Evolutionary conservation across 37 sponge, comb jelly and placozoan genomes (phyloP).

Genomic region (Dysidea cf. avara): DNA sequence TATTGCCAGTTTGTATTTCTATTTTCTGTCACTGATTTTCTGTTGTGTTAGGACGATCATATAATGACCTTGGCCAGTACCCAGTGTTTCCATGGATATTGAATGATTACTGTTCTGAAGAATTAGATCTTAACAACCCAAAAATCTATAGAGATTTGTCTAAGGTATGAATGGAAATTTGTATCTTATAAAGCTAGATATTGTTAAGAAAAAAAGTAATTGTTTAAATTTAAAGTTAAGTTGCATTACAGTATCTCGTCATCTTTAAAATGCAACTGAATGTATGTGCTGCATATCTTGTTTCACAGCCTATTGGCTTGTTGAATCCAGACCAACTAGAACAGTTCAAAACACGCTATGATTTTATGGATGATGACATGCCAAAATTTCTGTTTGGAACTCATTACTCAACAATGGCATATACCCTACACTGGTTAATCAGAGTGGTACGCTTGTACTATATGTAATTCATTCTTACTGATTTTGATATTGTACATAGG

Average conservation of each 20-base stretch:
- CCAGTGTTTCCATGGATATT: no score
- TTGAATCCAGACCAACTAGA: constrained; percentile 52
- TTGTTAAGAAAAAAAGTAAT: no score
- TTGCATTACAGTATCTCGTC: no score
- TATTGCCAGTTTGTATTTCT: no score
- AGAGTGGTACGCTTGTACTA: constrained; percentile 59
- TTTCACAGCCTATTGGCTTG: constrained; percentile 79
- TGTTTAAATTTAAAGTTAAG: no score
- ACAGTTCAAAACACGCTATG: constrained; percentile 68
- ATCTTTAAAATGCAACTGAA: no score
- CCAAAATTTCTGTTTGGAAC: constrained; percentile 90
- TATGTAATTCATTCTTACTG: not conserved
- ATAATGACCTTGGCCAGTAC: not conserved
- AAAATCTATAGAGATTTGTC: no score
- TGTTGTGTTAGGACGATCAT: not conserved
- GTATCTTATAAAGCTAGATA: no score
- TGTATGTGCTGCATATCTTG: no score
- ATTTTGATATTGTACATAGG: constrained; percentile 31
- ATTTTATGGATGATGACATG: constrained; percentile 76
- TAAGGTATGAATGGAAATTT: no score
- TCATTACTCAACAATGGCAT: constrained; percentile 88
- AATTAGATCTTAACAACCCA: no score
- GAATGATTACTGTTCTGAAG: no score
- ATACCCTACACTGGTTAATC: constrained; percentile 78
- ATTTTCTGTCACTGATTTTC: constrained; percentile 6